Base-by-base conservation (phyloP, 2,888 invertebrate species). In the Rhamphomyia laevipes region DNA sequence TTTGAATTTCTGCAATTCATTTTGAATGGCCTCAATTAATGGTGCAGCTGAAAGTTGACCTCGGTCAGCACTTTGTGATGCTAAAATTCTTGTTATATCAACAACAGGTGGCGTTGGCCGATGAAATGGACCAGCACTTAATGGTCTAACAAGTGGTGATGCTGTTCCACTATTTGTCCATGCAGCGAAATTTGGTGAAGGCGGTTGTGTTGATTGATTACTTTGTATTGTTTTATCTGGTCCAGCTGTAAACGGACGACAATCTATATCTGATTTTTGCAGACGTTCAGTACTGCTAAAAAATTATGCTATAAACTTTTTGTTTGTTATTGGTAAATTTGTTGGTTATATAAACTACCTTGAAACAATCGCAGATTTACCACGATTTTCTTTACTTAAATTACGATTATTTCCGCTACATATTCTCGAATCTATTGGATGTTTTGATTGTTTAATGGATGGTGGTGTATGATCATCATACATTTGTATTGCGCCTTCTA, bases 11-110 rank as follows among this genome's bases (percentile, higher is more conserved):
- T 64, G 64, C 47, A 71, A 51, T 51, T 91, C 90, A 53, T 78
- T 81, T 67, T 86, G 88, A 62, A 91, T 90, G 54, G 89, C 87
- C 42, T 84, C 81, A 58, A 91, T 89, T 23, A 90, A 74, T 0
- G 89, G 88, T 13, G 87, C 77, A 0, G 89, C 88, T 0, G 89
- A 85, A 65, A 88, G 82, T 45, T 74, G 75, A n/a, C 63, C 56
- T 16, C 71, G 61, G 54, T 66, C 66, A 9, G 73, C 27, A 16
- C 52, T 43, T 27, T 58, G 54, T 15, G 56, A 50, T 21, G 52
- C 55, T 16, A 55, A 42, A 16, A 55, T 55, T 17, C 56, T 50
- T 0, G 55, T 51, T 5, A 54, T 53, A 50, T 55, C 56, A 31
- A 58, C 49, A 72, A 71, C 74, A 41, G 64, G 60, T 13, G 74